These are phyloP conservation scores for Coracopsis vasa DNA, from an alignment of 2,113 vertebrate species.

Conservation along the genomic window DNA sequence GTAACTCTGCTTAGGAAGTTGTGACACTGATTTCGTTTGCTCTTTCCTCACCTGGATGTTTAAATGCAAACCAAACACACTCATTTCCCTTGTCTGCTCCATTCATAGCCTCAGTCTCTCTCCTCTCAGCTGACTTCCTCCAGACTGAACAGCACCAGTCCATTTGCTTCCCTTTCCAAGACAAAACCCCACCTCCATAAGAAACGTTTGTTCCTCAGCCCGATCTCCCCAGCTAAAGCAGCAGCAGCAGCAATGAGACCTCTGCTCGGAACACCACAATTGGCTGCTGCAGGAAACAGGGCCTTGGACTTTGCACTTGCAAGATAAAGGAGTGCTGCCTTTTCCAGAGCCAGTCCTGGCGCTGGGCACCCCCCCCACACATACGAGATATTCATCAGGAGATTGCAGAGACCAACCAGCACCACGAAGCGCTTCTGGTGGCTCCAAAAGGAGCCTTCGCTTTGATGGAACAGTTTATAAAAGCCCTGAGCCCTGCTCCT, in stretches of 20 bases:
- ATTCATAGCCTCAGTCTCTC: background rate
- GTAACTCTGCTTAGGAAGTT: background rate
- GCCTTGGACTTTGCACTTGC: background rate
- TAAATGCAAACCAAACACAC: background rate
- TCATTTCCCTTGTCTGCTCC: background rate
- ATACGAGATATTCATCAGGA: fast-evolving
- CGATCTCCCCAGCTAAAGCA: background rate
- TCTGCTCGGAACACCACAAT: fast-evolving
- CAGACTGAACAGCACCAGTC: background rate
- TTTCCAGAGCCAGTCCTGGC: background rate
- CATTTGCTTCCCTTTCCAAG: background rate
- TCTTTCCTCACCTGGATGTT: background rate
- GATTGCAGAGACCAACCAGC: background rate
- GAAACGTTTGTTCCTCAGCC: background rate
- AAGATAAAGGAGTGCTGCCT: background rate
- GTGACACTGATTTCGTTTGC: background rate
- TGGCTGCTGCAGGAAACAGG: background rate
- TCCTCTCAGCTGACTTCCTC: background rate
- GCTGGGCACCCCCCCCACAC: background rate
- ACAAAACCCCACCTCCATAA: background rate
- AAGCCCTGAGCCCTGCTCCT: background rate
- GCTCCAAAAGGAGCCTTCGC: background rate
- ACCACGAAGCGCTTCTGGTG: background rate
- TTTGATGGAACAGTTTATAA: background rate
- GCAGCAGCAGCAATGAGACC: background rate